Evolutionary conservation across 2,797 vertebrate species (phyloP).

Genomic region (Cyprinodon diabolis): DNA sequence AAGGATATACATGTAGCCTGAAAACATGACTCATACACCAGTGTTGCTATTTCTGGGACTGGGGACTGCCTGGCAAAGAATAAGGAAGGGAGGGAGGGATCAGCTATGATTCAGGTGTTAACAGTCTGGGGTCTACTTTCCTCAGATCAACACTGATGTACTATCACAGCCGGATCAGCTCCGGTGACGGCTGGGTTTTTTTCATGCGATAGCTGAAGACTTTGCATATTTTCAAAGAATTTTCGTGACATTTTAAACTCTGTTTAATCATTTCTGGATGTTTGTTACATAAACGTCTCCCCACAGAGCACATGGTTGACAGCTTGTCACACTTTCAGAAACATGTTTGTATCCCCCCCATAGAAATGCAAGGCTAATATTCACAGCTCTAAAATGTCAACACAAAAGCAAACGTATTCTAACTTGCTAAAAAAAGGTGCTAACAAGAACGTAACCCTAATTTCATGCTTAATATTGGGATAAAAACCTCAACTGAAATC

Average conservation of each 20-base stretch:
- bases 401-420: neutral
- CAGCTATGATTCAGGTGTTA: slow-evolving; percentile 53
- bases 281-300: neutral
- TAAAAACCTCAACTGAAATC: neutral
- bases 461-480: neutral
- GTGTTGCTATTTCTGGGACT: slow-evolving; percentile 71
- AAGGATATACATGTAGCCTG: slow-evolving; percentile 30
- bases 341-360: neutral
- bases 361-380: neutral
- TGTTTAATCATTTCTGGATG: neutral
- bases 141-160: neutral
- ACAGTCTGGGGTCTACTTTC: slow-evolving; percentile 7
- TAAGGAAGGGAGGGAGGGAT: slow-evolving; percentile 34
- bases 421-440: neutral
- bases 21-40: slow-evolving; percentile 71
- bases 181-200: neutral
- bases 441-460: neutral
- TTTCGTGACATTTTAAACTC: slow-evolving; percentile 1
- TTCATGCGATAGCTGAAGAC: neutral
- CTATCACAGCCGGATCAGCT: neutral
- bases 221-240: neutral
- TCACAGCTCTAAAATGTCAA: neutral
- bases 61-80: slow-evolving; percentile 46
- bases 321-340: neutral
- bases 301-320: neutral